These are phyloP conservation scores for Philopedon plagiatum DNA, from an alignment of 2,888 invertebrate genomes.

Conservation along the genomic window DNA sequence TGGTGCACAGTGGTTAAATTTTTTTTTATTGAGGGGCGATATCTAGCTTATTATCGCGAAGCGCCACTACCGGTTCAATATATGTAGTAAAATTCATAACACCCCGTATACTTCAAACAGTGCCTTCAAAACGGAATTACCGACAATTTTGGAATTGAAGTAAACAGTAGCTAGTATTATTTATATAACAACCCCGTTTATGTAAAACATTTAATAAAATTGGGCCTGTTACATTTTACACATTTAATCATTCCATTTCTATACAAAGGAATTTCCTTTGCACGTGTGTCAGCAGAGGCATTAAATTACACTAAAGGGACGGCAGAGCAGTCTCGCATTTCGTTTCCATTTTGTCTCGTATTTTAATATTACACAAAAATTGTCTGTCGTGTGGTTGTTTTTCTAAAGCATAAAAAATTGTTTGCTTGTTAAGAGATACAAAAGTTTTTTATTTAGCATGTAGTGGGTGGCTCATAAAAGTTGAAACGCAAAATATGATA, in stretches of 20 bases:
- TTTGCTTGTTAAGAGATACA: conserved; percentile 1
- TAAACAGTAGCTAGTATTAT: no score
- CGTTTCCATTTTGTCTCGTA: conserved; percentile 10
- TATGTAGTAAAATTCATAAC: no score
- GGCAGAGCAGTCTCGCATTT: not conserved
- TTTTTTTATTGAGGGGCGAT: no score
- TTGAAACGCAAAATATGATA: no score
- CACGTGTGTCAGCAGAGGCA: conserved; percentile 1
- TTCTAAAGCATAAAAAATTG: not conserved
- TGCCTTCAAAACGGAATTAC: no score
- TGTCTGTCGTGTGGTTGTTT: conserved; percentile 10
- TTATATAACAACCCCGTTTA: not conserved
- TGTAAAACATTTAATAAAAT: not conserved
- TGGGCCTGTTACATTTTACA: not conserved
- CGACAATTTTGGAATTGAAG: no score
- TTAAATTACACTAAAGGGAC: conserved; percentile 7
- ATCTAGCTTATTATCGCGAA: no score
- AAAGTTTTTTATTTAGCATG: not conserved
- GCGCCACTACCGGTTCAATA: no score
- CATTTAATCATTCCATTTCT: not conserved
- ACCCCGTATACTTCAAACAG: no score
- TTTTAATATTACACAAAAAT: conserved; percentile 16
- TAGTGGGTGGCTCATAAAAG: not conserved
- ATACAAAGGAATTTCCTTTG: conserved; percentile 13
- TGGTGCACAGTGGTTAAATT: no score